Conservation (phyloP, 2,888 invertebrate species). For the Theretra japonica region DNA sequence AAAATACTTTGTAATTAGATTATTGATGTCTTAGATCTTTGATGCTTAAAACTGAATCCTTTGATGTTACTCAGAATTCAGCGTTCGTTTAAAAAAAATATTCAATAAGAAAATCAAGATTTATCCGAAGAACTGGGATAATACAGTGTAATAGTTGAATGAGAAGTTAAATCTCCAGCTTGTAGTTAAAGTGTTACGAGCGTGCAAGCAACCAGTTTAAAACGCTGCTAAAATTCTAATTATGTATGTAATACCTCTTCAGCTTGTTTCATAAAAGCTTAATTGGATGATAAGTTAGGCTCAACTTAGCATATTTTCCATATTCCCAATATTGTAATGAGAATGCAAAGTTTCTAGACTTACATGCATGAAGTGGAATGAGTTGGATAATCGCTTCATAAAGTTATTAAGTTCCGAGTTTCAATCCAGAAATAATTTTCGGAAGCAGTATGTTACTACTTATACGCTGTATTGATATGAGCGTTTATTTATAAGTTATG, state of each 20-base stretch:
- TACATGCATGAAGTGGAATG: conserved; percentile 55
- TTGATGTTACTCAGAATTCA: too few species aligned
- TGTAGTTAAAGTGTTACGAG: conserved; percentile 8
- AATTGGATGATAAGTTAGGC: conserved; percentile 62
- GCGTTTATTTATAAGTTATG: background rate
- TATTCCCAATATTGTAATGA: conserved; percentile 65
- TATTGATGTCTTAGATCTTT: too few species aligned
- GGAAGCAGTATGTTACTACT: conserved; percentile 31
- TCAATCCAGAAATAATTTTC: conserved; percentile 46
- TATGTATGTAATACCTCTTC: conserved; percentile 48
- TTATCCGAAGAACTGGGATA: too few species aligned
- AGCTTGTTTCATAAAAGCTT: conserved; percentile 56
- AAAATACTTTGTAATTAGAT: too few species aligned
- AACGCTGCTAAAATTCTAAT: conserved; percentile 38
- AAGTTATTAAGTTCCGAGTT: conserved; percentile 52
- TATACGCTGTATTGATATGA: background rate
- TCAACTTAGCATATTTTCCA: conserved; percentile 65
- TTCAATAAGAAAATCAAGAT: too few species aligned
- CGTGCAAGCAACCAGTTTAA: conserved; percentile 14
- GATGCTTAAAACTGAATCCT: too few species aligned
- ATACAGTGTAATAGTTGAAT: background rate
- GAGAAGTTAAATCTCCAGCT: background rate
- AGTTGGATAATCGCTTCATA: conserved; percentile 58
- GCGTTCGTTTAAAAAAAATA: too few species aligned
- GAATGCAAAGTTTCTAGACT: conserved; percentile 66